These are phyloP conservation scores for Oryzias melastigma DNA, from an alignment of 2,113 vertebrate genomes.

Conservation along the genomic window DNA sequence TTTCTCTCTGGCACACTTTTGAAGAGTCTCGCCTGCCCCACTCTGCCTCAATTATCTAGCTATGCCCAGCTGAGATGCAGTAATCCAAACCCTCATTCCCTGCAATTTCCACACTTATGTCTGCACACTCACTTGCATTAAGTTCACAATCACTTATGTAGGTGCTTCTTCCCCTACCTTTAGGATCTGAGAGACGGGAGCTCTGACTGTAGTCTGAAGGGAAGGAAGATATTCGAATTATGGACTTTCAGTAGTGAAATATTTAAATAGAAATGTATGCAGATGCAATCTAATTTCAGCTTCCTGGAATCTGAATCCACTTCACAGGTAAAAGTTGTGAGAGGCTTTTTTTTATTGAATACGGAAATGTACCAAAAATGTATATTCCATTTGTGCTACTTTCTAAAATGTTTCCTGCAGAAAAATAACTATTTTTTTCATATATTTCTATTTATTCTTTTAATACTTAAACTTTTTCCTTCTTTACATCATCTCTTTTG, in stretches of 20 bases:
- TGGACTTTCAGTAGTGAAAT: constrained; percentile 15
- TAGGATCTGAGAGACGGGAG: constrained; percentile 66
- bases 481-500: too few species aligned
- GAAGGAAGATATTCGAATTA: constrained; percentile 55
- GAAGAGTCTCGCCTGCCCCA: constrained; percentile 66
- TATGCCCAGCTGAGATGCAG: constrained; percentile 77
- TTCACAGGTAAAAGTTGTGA: constrained; percentile 4
- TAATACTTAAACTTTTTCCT: too few species aligned
- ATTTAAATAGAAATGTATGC: constrained; percentile 20
- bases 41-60: constrained; percentile 76
- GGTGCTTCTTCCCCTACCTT: constrained; percentile 64
- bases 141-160: constrained; percentile 74
- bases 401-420: background rate
- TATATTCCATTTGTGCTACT: constrained; percentile 1
- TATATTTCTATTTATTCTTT: too few species aligned
- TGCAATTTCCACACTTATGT: constrained; percentile 79
- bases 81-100: constrained; percentile 81
- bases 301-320: constrained; percentile 25
- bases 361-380: background rate
- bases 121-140: constrained; percentile 70
- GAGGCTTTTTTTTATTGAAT: constrained; percentile 1
- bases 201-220: constrained; percentile 47
- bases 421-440: background rate
- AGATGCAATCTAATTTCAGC: constrained; percentile 21
- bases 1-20: constrained; percentile 65